phyloP scores from a whole-genome alignment of 2,888 invertebrate genomes.

The Branchellion lobata region DNA sequence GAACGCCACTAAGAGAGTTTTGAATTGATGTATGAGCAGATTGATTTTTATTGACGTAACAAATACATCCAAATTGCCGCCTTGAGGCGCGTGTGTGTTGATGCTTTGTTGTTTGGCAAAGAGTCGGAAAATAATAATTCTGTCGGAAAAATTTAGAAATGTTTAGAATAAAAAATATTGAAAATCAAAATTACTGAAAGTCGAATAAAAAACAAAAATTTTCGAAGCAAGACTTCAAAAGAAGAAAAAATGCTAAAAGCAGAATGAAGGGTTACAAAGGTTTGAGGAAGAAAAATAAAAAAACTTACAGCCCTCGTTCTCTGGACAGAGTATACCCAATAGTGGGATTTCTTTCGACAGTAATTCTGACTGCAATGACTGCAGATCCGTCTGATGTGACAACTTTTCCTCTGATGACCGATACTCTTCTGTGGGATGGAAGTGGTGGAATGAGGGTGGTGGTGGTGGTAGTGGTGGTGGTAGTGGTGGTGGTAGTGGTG shows the following conservation, averaged over 20 bases:
- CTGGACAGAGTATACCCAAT: constrained; percentile 82
- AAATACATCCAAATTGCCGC: too few species aligned
- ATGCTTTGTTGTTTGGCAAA: too few species aligned
- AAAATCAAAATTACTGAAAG: too few species aligned
- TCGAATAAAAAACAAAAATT: too few species aligned
- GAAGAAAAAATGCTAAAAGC: background rate
- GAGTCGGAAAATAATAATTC: too few species aligned
- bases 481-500: background rate
- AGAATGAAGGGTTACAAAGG: background rate
- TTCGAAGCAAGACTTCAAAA: too few species aligned
- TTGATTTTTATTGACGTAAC: too few species aligned
- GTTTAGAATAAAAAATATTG: too few species aligned
- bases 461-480: background rate
- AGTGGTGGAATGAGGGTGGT: background rate
- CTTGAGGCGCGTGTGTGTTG: too few species aligned
- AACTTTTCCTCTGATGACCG: constrained; percentile 96
- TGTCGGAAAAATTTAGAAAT: too few species aligned
- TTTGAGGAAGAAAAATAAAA: background rate
- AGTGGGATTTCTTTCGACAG: constrained; percentile 84
- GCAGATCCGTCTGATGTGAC: constrained; percentile 90
- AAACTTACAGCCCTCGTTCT: constrained; percentile 62
- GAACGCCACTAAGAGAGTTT: too few species aligned
- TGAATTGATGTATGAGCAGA: too few species aligned
- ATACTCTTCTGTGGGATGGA: constrained; percentile 77
- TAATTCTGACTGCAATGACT: constrained; percentile 93